Conservation (phyloP, 1,140 invertebrate species). For the Drosophila triauraria region DNA sequence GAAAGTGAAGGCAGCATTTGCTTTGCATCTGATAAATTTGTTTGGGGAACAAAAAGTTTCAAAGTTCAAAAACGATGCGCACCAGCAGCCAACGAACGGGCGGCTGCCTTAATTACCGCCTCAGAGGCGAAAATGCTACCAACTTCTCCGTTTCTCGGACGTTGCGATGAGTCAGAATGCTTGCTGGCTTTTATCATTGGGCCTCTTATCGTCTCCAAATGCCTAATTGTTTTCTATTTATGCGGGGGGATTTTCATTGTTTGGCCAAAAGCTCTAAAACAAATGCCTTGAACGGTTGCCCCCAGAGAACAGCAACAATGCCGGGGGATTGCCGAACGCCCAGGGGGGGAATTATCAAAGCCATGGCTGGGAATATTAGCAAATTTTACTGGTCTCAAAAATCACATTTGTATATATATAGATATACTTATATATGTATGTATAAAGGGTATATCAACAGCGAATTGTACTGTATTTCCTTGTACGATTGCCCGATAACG, state of each 20-base stretch:
- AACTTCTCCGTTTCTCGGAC: conserved; percentile 19
- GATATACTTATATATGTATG: conserved; percentile 5
- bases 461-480: conserved; percentile 35
- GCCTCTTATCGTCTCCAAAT: conserved; percentile 70
- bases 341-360: conserved; percentile 23
- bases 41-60: conserved; percentile 64
- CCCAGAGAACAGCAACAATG: conserved; percentile 15
- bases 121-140: conserved; percentile 18
- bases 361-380: conserved; percentile 15
- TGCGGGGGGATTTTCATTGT: conserved; percentile 73
- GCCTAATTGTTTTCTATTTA: conserved; percentile 81
- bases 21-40: conserved; percentile 73
- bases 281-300: conserved; percentile 26
- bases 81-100: conserved; percentile 47
- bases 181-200: conserved; percentile 58
- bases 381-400: conserved; percentile 28
- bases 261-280: conserved; percentile 58
- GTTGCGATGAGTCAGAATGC: conserved; percentile 50
- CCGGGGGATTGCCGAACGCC: conserved; percentile 7
- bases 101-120: conserved; percentile 38
- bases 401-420: conserved; percentile 10
- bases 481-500: conserved; percentile 52
- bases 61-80: conserved; percentile 65
- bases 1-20: conserved; percentile 26
- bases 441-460: conserved; percentile 24